Base-by-base conservation (phyloP, 2,113 vertebrate genomes). In the Falcunculus frontatus region DNA sequence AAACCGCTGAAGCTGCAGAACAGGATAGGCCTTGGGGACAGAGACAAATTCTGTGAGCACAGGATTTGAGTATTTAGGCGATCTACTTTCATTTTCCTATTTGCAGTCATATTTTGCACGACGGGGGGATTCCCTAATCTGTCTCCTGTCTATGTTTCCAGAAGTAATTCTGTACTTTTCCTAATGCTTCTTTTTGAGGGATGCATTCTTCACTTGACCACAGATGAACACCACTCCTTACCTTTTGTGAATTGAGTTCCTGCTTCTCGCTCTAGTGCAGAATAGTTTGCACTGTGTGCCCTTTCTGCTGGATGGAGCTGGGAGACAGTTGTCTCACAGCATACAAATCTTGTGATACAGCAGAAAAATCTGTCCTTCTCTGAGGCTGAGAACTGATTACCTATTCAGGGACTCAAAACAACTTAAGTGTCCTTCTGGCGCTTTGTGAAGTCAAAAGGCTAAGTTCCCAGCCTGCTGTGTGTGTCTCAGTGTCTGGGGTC, bases 21-120 rank as follows among this genome's bases (percentile, higher is more conserved):
- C 39, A 41, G 52, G 21, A n/a, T 86, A 70, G 59, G 56, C 93
- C 50, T 60, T 13, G 23, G 47, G 76, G 68, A 77, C 64, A 86
- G 35, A 88, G 90, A 84, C 63, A 84, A 88, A 93, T 95, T 92
- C 29, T 15, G 60, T 60, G 52, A 93, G 56, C 3, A 1, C 18
- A 17, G 20, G 56, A 93, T 95, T 90, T 90, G 64, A 47, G 50
- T 88, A 53, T 83, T 94, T 32, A 90, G 68, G 72, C 72, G 64
- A 75, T 62, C 77, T 83, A 33, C 78, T 96, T 96, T 53, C 29
- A 68, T 95, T 93, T 94, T 95, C 60, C 62, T 91, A 77, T 93
- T 93, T 87, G 90, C 75, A 56, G 44, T 70, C 27, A 15, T 83
- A n/a, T 75, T 92, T 84, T 84, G 79, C 20, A 49, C 30, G 44